Base-by-base conservation (phyloP, 2,113 vertebrate species). In the Stigmatopora nigra region DNA sequence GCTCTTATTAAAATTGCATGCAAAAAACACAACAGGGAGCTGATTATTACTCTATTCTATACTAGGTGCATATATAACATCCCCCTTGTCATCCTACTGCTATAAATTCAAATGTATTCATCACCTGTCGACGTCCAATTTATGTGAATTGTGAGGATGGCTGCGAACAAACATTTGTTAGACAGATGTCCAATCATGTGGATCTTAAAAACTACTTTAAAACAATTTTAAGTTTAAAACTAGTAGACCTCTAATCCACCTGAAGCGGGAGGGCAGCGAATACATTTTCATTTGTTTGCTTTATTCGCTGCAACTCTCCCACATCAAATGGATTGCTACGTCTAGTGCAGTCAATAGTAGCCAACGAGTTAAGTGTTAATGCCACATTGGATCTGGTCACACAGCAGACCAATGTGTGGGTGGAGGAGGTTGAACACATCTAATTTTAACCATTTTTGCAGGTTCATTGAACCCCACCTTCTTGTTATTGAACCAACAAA, bases 361-460 rank as follows among this genome's bases (percentile, higher is more conserved):
- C 38, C 38, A 41, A 10, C 9, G 4, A 58, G 77, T 72, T 46
- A 41, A 74, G 25, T 41, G 61, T 19, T 12, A 58, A 49, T 51
- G 35, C 14, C 49, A 17, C 49, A 55, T 31, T 0, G 16, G 69
- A 45, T 79, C 48, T 48, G 7, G 45, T 75, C 72, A 59, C 64
- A 59, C 66, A 36, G 58, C 65, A 58, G 53, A 57, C 48, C 56
- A 25, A 14, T 25, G 22, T 25, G 22, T 5, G 52, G n/a, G 22
- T 5, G 52, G n/a, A 56, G 11, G 13, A 20, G 63, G 58, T 59
- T 79, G 64, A 80, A 72, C 65, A 61, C 19, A 56, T 70, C 12
- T 68, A 17, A 59, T 82, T 76, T 84, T 88, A 82, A 74, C 22
- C 20, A 70, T 83, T 80, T 72, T 6, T 31, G 61, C 72, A 75